phyloP scores from a whole-genome alignment of 2,888 invertebrate genomes.

The Cryptocephalus moraei region DNA sequence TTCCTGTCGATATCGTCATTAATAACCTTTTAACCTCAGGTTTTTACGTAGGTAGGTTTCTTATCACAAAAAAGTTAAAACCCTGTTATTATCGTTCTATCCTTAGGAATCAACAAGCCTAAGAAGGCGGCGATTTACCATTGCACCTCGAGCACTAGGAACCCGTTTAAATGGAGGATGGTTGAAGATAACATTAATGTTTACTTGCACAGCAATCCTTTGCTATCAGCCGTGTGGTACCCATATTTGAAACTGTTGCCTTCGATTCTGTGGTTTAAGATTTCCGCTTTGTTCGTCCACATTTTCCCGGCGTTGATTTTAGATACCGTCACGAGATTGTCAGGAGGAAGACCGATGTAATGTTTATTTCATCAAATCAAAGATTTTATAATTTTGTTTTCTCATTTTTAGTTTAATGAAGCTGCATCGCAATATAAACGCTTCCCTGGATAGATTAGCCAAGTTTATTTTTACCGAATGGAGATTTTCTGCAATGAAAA shows the following conservation, averaged over 20 bases:
- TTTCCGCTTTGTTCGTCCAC: conserved; percentile 82
- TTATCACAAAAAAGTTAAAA: background rate
- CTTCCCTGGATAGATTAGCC: conserved; percentile 64
- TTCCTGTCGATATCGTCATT: conserved; percentile 88
- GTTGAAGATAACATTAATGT: conserved; percentile 58
- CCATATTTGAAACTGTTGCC: conserved; percentile 66
- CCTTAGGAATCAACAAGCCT: conserved; percentile 22
- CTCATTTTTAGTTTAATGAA: conserved; percentile 61
- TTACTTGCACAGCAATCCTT: conserved; percentile 66
- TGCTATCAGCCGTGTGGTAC: conserved; percentile 78
- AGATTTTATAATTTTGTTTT: background rate
- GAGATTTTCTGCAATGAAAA: conserved; percentile 65
- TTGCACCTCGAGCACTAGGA: conserved; percentile 79
- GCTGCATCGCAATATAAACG: conserved; percentile 79
- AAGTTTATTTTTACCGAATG: conserved; percentile 88
- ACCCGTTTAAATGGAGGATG: conserved; percentile 77
- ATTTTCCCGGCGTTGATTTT: conserved; percentile 81
- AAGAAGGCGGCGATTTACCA: conserved; percentile 70
- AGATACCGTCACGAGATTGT: conserved; percentile 62
- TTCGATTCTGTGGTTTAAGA: conserved; percentile 61
- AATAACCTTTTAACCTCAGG: conserved; percentile 77
- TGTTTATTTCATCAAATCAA: conserved; percentile 6
- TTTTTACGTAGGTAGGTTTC: conserved; percentile 55
- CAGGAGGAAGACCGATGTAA: conserved; percentile 80
- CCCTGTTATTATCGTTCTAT: background rate